phyloP scores from a whole-genome alignment of 1,140 invertebrate genomes.

The Latrodectus geometricus region DNA sequence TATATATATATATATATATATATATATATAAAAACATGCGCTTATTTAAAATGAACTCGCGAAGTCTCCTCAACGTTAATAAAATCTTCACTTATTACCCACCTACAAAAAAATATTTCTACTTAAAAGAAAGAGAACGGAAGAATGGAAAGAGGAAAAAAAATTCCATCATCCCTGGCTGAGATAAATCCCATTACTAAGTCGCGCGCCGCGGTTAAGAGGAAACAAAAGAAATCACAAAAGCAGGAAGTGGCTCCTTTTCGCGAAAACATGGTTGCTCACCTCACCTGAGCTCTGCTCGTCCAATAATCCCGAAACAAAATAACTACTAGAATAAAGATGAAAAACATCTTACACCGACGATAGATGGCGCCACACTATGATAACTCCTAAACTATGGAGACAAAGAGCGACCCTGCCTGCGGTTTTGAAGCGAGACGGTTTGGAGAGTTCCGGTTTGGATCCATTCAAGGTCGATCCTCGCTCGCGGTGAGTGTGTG shows the following conservation, averaged over 20 bases:
- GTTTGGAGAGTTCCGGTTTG: conserved; percentile 58
- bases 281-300: conserved; percentile 52
- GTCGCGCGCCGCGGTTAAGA: conserved; percentile 2
- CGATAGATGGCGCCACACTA: conserved; percentile 47
- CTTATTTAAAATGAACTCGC: too few species aligned
- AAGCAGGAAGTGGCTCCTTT: conserved; percentile 45
- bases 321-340: background rate
- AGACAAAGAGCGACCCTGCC: conserved; percentile 46
- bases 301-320: conserved; percentile 53
- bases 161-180: background rate
- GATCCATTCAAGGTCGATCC: conserved; percentile 57
- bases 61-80: background rate
- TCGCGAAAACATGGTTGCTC: conserved; percentile 39
- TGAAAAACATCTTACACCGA: background rate
- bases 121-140: background rate
- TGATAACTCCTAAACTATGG: background rate
- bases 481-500: conserved; percentile 15
- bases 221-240: conserved; percentile 58
- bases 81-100: background rate
- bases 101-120: background rate
- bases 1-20: too few species aligned
- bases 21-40: too few species aligned
- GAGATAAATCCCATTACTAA: conserved; percentile 16
- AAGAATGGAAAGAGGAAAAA: background rate
- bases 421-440: conserved; percentile 55